Conservation (phyloP, 2,888 invertebrate species). For the Hydrotaea diabolus region DNA sequence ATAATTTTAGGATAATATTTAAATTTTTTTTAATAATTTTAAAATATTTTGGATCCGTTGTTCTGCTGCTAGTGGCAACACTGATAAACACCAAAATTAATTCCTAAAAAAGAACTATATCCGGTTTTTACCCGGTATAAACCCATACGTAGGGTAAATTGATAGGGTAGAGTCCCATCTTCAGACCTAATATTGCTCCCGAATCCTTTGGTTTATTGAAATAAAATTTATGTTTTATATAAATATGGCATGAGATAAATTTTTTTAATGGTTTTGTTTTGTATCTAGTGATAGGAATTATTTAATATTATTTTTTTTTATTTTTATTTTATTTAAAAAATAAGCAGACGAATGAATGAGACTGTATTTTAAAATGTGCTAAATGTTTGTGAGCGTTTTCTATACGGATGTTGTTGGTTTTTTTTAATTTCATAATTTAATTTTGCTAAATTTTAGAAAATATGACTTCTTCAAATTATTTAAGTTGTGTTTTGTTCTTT, state of each 20-base stretch:
- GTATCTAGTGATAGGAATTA: background rate
- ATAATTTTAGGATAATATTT: too few species aligned
- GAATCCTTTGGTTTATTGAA: background rate
- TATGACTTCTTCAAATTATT: background rate
- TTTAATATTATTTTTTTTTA: slow-evolving; percentile 1
- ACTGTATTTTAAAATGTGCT: slow-evolving; percentile 1
- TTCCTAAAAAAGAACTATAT: too few species aligned
- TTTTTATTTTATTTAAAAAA: background rate
- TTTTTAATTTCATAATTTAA: slow-evolving; percentile 6
- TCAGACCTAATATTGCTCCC: too few species aligned
- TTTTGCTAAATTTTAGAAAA: slow-evolving; percentile 34
- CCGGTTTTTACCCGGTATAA: too few species aligned
- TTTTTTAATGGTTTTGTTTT: background rate
- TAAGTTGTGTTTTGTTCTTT: slow-evolving; percentile 16
- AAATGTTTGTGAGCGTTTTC: slow-evolving; percentile 27
- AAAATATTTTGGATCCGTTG: too few species aligned
- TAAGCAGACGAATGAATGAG: background rate
- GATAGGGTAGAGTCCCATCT: too few species aligned
- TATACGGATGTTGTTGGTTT: background rate
- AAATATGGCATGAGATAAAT: background rate
- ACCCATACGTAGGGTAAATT: too few species aligned
- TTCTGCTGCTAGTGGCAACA: too few species aligned
- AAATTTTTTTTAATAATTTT: too few species aligned
- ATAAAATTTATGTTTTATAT: background rate
- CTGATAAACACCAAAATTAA: too few species aligned